These are phyloP conservation scores for Lochmaea capreae DNA, from an alignment of 2,888 invertebrate genomes.

Conservation along the genomic window DNA sequence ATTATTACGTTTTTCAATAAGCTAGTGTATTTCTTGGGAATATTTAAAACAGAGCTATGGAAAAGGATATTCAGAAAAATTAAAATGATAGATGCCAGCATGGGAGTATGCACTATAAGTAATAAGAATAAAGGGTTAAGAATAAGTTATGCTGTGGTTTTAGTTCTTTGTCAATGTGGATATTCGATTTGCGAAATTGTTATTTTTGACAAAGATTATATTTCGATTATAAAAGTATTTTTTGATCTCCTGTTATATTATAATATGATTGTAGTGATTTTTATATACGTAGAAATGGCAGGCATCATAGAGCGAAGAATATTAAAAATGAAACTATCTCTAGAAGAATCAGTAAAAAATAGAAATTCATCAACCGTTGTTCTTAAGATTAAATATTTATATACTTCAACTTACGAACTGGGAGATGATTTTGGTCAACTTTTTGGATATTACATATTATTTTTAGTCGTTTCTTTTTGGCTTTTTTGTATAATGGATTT, in stretches of 20 bases:
- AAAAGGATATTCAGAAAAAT: not conserved
- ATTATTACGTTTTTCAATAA: not conserved
- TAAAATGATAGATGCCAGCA: not conserved
- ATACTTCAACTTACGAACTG: not conserved
- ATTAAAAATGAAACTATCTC: not conserved
- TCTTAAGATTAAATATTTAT: not conserved
- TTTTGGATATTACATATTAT: slow-evolving; percentile 2
- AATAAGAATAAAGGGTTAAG: not conserved
- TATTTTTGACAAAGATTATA: not conserved
- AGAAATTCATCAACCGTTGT: not conserved
- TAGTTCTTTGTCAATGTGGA: not conserved
- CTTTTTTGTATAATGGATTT: not conserved
- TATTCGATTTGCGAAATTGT: not conserved
- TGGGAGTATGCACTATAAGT: not conserved
- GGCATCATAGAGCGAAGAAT: not conserved
- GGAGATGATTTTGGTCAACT: not conserved
- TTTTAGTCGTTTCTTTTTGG: not conserved
- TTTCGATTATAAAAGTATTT: not conserved
- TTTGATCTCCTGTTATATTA: not conserved
- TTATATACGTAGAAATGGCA: not conserved
- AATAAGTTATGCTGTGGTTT: not conserved
- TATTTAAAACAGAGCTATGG: not conserved
- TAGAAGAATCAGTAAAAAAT: not conserved
- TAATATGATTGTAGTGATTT: not conserved
- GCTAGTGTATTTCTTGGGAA: not conserved